Evolutionary conservation across 2,888 invertebrate species (phyloP).

Genomic region (Eurois occulta): DNA sequence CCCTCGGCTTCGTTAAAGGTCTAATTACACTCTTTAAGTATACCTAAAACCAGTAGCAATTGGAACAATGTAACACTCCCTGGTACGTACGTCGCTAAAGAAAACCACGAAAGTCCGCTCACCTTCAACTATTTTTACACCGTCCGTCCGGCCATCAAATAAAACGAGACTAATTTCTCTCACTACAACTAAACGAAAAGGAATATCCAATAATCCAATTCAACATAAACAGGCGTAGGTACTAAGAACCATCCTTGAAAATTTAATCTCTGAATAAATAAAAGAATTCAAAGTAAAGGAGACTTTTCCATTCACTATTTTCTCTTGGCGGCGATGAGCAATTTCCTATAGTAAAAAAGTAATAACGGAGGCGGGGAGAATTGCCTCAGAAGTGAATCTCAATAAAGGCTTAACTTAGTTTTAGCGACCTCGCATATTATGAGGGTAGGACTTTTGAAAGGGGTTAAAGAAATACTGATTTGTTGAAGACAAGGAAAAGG

Average conservation of each 20-base stretch:
- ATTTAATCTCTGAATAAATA: conserved; percentile 57
- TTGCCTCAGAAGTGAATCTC: conserved; percentile 82
- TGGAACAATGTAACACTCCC: background rate
- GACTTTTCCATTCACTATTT: conserved; percentile 70
- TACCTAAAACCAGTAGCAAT: background rate
- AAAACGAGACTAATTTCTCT: conserved; percentile 35
- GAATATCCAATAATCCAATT: conserved; percentile 39
- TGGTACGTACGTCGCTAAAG: background rate
- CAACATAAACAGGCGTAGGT: conserved; percentile 30
- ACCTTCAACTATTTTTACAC: conserved; percentile 19
- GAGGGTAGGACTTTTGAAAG: conserved; percentile 84
- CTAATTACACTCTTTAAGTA: no score
- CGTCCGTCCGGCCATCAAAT: background rate
- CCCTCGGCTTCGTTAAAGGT: no score
- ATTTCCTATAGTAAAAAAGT: conserved; percentile 76
- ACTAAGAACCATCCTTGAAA: conserved; percentile 36
- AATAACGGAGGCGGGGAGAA: conserved; percentile 80
- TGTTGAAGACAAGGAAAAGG: conserved; percentile 86
- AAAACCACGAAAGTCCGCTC: background rate
- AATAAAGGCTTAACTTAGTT: conserved; percentile 78
- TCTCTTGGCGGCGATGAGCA: conserved; percentile 74
- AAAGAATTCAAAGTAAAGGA: conserved; percentile 55
- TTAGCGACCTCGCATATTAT: conserved; percentile 78
- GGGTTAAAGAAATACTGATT: conserved; percentile 85
- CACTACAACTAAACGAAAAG: conserved; percentile 27